Evolutionary conservation across 2,797 vertebrate genomes (phyloP).

Genomic region (Crocidura indochinensis): DNA sequence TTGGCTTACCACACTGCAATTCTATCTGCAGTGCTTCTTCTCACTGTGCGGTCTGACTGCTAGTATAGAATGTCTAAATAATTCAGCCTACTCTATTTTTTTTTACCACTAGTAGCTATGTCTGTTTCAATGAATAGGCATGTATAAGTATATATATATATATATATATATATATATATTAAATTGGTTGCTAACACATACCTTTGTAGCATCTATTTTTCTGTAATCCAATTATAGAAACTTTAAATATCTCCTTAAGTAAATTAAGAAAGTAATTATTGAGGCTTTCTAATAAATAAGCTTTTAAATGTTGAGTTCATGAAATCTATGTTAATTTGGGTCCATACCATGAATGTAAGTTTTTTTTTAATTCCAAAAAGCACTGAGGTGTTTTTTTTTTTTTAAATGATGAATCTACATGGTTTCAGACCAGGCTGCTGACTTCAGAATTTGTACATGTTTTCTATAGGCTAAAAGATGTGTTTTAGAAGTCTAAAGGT

Average conservation of each 20-base stretch:
- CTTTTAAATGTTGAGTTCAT: not conserved
- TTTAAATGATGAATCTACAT: not conserved
- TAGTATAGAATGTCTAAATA: not conserved
- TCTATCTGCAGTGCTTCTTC: conserved; percentile 15
- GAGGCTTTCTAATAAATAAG: not conserved
- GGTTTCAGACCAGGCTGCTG: not conserved
- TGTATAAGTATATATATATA: too few species aligned
- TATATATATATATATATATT: too few species aligned
- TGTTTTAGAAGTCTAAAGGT: not conserved
- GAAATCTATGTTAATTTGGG: not conserved
- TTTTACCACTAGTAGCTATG: not conserved
- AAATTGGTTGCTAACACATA: not conserved
- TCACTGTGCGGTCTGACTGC: conserved; percentile 15
- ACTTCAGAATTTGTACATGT: conserved; percentile 15
- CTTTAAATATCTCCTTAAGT: not conserved
- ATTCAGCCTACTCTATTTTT: not conserved
- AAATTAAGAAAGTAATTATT: not conserved
- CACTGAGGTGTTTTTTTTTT: not conserved
- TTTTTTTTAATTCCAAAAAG: conserved; percentile 50
- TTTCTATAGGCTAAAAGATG: not conserved
- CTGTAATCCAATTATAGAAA: not conserved
- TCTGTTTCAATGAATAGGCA: too few species aligned
- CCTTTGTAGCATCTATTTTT: not conserved
- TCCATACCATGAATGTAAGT: too few species aligned
- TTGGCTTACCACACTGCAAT: conserved; percentile 55